These are phyloP conservation scores for Nothocercus julius DNA, from an alignment of 2,113 vertebrate species.

Conservation along the genomic window DNA sequence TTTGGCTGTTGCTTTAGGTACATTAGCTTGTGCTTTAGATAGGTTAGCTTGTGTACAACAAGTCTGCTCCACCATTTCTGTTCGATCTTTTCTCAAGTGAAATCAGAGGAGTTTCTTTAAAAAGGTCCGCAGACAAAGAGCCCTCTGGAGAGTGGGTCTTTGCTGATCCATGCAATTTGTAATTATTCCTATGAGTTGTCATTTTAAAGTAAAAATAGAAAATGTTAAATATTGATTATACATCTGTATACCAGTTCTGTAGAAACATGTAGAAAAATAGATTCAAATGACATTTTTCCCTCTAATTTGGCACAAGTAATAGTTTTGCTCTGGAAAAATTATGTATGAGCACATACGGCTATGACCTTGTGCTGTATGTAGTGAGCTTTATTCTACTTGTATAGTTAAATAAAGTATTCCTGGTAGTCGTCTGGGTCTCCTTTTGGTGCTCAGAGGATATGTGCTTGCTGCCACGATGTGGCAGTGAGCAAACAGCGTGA, in stretches of 20 bases:
- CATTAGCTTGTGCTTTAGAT: neutral
- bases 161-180: neutral
- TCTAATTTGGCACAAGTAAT: neutral
- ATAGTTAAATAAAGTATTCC: neutral
- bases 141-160: neutral
- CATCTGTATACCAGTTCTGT: neutral
- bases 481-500: neutral
- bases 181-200: neutral
- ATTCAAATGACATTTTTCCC: conserved; percentile 11
- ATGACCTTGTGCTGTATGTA: neutral
- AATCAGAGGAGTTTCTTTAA: neutral
- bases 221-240: conserved; percentile 42
- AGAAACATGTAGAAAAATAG: neutral
- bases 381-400: neutral
- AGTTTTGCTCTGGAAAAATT: neutral
- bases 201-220: conserved; percentile 25
- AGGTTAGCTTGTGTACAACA: neutral
- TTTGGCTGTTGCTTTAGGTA: neutral
- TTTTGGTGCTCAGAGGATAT: neutral
- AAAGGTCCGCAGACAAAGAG: neutral
- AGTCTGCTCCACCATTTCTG: neutral
- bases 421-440: neutral
- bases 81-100: neutral
- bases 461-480: neutral
- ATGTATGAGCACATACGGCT: neutral